Conservation (phyloP, 2,888 invertebrate genomes). For the Phytoseiulus persimilis region DNA sequence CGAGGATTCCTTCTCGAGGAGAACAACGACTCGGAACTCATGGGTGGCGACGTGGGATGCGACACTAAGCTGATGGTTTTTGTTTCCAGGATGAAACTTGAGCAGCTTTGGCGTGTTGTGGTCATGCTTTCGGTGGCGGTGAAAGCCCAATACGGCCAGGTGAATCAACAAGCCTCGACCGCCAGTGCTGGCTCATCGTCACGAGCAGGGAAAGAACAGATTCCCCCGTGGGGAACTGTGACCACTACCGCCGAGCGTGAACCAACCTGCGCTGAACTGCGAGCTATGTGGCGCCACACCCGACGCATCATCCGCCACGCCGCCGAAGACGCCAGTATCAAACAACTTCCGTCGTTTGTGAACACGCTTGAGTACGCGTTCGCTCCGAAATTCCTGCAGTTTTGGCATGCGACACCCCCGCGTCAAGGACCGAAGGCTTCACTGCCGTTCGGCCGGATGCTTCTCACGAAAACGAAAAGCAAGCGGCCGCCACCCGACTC, state of each 20-base stretch:
- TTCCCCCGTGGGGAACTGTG: background rate
- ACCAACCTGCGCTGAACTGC: constrained; percentile 33
- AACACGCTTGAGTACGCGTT: constrained; percentile 29
- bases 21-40: too few species aligned
- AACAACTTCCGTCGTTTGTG: constrained; percentile 22
- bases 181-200: background rate
- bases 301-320: constrained; percentile 37
- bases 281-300: constrained; percentile 37
- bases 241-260: constrained; percentile 21
- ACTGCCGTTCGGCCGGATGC: constrained; percentile 30
- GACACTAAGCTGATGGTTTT: background rate
- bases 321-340: background rate
- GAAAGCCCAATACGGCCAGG: background rate
- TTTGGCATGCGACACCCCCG: background rate
- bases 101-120: background rate
- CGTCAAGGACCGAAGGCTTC: constrained; percentile 12
- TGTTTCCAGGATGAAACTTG: background rate
- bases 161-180: background rate
- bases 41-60: too few species aligned
- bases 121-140: background rate
- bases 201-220: background rate
- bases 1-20: too few species aligned
- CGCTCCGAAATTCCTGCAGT: constrained; percentile 32
- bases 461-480: constrained; percentile 35
- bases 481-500: constrained; percentile 36